phyloP scores from a whole-genome alignment of 92 coral and sea anemone genomes.

The Heliopora coerulea region DNA sequence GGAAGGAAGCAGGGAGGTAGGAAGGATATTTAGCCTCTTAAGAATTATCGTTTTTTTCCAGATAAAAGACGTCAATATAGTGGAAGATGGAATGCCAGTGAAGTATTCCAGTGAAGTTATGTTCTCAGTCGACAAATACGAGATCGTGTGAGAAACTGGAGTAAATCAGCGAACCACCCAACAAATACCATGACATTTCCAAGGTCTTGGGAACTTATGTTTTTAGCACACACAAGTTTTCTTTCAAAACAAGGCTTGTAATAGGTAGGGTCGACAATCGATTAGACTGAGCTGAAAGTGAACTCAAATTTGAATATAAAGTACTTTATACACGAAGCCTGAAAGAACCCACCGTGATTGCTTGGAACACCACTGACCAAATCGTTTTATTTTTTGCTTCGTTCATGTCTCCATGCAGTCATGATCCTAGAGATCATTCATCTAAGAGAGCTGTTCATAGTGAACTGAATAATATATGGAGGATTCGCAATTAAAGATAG shows the following conservation, averaged over 20 bases:
- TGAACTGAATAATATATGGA: background rate
- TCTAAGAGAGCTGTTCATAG: background rate
- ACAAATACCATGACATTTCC: background rate
- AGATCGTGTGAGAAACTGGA: conserved; percentile 58
- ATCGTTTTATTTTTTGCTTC: background rate
- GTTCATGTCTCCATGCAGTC: background rate
- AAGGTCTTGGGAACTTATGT: background rate
- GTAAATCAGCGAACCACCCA: background rate
- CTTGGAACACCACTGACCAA: background rate
- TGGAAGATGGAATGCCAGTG: conserved; percentile 85
- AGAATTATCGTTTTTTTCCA: conserved; percentile 32
- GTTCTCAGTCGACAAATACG: conserved; percentile 96
- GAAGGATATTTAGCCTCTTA: no score
- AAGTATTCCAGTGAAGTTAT: conserved; percentile 89
- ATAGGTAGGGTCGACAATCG: background rate
- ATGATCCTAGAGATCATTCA: background rate
- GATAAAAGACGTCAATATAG: conserved; percentile 70
- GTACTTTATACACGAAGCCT: no score
- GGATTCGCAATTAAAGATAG: background rate
- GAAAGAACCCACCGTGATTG: no score
- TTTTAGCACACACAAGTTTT: background rate
- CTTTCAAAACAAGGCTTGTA: background rate
- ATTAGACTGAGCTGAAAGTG: background rate
- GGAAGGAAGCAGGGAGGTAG: no score
- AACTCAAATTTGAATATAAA: no score